Evolutionary conservation across 2,113 vertebrate species (phyloP).

Genomic region (Microcebus ravelobensis): DNA sequence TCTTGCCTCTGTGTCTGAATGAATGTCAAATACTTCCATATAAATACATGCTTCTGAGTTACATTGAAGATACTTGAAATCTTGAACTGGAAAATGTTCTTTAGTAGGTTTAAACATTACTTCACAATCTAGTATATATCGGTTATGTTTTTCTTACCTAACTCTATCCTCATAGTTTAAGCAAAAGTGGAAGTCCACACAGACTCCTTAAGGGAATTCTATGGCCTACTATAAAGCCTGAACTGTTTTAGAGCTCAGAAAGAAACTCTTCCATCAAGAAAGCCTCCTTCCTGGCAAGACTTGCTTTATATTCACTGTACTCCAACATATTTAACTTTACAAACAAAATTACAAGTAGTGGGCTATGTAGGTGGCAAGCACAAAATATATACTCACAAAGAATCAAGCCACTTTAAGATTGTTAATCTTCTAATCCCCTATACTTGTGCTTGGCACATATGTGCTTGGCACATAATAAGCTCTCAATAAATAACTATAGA

Average conservation of each 20-base stretch:
- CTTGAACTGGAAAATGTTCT: not conserved
- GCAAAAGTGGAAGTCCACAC: not conserved
- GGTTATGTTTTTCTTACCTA: not conserved
- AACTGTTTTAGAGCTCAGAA: not conserved
- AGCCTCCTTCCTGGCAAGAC: not conserved
- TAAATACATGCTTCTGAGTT: not conserved
- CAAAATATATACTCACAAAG: not conserved
- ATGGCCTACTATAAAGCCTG: not conserved
- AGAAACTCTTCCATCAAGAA: not conserved
- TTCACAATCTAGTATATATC: not conserved
- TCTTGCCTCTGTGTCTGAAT: not conserved
- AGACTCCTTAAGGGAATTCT: not conserved
- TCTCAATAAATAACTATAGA: conserved; percentile 33
- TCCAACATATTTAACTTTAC: not conserved
- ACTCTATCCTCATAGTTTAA: not conserved
- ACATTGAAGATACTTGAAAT: not conserved
- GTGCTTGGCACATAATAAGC: not conserved
- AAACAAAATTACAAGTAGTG: conserved; percentile 9
- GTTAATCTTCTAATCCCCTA: not conserved
- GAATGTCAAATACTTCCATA: not conserved
- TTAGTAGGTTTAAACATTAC: not conserved
- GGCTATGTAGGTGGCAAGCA: not conserved
- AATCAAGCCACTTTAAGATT: not conserved
- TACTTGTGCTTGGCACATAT: not conserved
- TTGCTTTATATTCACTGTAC: not conserved